Evolutionary conservation across 2,113 vertebrate genomes (phyloP).

Genomic region (Marmota monax): DNA sequence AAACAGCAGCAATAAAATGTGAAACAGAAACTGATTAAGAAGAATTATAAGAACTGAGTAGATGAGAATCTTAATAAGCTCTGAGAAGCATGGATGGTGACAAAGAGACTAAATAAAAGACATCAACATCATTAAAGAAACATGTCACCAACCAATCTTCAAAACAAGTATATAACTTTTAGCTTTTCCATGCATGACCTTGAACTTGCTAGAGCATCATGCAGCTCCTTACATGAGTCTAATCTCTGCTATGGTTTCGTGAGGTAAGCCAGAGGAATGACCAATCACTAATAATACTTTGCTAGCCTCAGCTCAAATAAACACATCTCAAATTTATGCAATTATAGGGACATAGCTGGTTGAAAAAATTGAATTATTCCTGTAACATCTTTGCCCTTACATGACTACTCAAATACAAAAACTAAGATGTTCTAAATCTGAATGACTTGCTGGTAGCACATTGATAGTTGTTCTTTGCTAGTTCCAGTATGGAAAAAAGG

Average conservation of each 20-base stretch:
- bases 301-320: background rate
- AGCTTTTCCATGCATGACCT: background rate
- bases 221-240: background rate
- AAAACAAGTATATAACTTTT: background rate
- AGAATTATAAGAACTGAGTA: background rate
- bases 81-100: background rate
- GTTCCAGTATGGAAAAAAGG: background rate
- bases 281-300: background rate
- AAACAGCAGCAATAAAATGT: background rate
- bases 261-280: background rate
- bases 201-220: background rate
- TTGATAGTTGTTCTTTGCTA: background rate
- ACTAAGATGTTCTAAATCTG: background rate
- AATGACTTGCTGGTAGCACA: background rate
- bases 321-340: background rate
- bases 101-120: background rate
- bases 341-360: background rate
- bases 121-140: background rate
- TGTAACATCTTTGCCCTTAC: background rate
- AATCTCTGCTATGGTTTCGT: background rate
- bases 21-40: background rate
- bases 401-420: constrained; percentile 12
- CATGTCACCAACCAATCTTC: background rate
- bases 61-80: background rate
- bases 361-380: background rate